Evolutionary conservation across 2,888 invertebrate species (phyloP), one percentile per base, ranked within the genome.

Genomic region (Craniophora ligustri): DNA sequence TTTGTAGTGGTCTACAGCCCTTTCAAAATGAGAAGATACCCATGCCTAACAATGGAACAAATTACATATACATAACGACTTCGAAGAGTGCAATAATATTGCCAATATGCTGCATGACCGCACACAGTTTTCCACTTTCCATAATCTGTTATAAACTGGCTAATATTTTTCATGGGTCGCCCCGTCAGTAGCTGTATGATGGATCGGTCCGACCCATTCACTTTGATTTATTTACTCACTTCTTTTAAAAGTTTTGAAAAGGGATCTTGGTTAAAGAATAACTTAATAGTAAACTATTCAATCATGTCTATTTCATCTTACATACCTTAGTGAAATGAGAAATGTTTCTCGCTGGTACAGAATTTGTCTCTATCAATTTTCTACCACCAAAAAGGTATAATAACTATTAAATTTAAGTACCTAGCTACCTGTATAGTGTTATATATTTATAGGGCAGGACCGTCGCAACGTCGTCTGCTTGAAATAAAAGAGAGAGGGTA

Each of bases 201-300:
- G 82, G 86, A 88, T 86, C 54, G 76, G 47, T 30, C 50, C 51
- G 61, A 67, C 63, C 67, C 77, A 63, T 75, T 45, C 67, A 55
- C 55, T 71, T 65, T 82, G 84, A 86, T 87, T 86, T 87, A 86
- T 86, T 79, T 57, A 61, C 35, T 45, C 18, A 50, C 39, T 66
- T 68, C 67, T 73, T 67, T 26, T 26, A 26, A 57, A 67, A 67
- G 31, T 41, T 58, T 54, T 60, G 36, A 13, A 31, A 60, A 49
- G 34, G 18, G 21, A 16, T 3, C 2, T 14, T 21, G 19, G 19
- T 19, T 6, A 19, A 2, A 19, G 2, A 8, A 23, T 23, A 8
- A 6, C 8, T 21, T 2, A 10, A 2, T 23, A 10, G 10, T 1
- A 10, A 10, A 3, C 10, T 23, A 10, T 10, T 10, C 2, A 1